These are phyloP conservation scores for Indri indri DNA, from an alignment of 2,113 vertebrate genomes.

Conservation along the genomic window DNA sequence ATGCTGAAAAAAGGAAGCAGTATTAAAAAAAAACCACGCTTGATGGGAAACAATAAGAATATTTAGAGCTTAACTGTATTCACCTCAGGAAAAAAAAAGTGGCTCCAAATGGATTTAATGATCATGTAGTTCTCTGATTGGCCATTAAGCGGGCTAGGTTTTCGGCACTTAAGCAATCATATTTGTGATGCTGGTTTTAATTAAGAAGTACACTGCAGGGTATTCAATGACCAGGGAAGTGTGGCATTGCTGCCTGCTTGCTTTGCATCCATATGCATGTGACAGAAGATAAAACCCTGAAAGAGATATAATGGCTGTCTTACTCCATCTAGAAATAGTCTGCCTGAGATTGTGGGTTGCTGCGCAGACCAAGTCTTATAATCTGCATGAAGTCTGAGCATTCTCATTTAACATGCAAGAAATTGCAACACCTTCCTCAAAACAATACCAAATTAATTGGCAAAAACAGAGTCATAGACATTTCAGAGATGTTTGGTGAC, in stretches of 20 bases:
- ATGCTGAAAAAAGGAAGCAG: neutral
- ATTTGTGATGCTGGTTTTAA: conserved; percentile 61
- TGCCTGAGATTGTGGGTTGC: neutral
- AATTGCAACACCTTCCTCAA: neutral
- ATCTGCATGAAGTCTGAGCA: neutral
- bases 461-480: neutral
- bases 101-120: conserved; percentile 48
- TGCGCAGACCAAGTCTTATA: neutral
- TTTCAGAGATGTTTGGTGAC: neutral
- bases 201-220: conserved; percentile 54
- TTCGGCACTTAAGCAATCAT: conserved; percentile 45
- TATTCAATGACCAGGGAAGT: conserved; percentile 50
- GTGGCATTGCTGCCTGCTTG: neutral
- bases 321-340: neutral
- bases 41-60: conserved; percentile 17
- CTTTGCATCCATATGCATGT: conserved; percentile 10
- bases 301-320: neutral
- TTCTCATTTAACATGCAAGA: conserved; percentile 21
- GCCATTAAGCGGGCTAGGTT: conserved; percentile 45
- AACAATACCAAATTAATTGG: neutral
- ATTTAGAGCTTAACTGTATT: conserved; percentile 20
- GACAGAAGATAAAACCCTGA: conserved; percentile 41
- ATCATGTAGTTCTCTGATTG: conserved; percentile 45
- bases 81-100: neutral
- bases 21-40: neutral